Base-by-base conservation (phyloP, 2,113 vertebrate species). In the Halichoerus grypus region DNA sequence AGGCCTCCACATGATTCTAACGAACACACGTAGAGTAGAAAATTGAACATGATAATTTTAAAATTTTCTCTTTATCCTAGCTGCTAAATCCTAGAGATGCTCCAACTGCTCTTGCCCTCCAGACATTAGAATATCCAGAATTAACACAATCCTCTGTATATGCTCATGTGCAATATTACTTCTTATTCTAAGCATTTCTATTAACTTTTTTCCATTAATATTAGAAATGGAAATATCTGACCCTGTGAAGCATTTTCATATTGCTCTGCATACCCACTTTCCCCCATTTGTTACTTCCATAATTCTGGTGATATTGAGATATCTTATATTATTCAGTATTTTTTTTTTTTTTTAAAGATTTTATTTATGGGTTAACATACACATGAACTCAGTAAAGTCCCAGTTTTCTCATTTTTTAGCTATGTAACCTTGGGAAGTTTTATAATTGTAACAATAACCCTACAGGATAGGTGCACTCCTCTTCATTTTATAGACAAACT, bases 51-150 rank as follows among this genome's bases (percentile, higher is more conserved):
- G 5, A 36, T 76, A 79, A 71, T 51, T 94, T 88, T 19, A 39
- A 72, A 85, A 57, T n/a, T 88, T 53, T 83, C 22, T 89, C 39
- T 65, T 46, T 77, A 74, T 18, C 4, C 18, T 49, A 81, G 15
- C 24, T 80, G n/a, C n/a, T 91, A 49, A 95, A 72, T 83, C 61
- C 72, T 71, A 97, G 39, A 76, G n/a, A 71, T 86, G 31, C n/a
- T 46, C 14, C 22, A 21, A 36, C 4, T 65, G 19, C 28, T 72
- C 39, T 84, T 39, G 33, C 57, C 4, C 18, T 51, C 26, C 22
- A 53, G 21, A 92, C 15, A 65, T 8, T 33, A 72, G 57, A 10
- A 72, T 42, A 92, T 16, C 10, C 18, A 82, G 9, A 91, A 82
- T 65, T 46, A 80, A 76, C 33, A 86, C 19, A 59, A 39, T 76